Percentiles rank a stretch among this genome's conserved stretches.
These are phyloP conservation scores for Pantherophis vulpinus DNA, from an alignment of 2,797 vertebrate species.

Conservation along the genomic window DNA sequence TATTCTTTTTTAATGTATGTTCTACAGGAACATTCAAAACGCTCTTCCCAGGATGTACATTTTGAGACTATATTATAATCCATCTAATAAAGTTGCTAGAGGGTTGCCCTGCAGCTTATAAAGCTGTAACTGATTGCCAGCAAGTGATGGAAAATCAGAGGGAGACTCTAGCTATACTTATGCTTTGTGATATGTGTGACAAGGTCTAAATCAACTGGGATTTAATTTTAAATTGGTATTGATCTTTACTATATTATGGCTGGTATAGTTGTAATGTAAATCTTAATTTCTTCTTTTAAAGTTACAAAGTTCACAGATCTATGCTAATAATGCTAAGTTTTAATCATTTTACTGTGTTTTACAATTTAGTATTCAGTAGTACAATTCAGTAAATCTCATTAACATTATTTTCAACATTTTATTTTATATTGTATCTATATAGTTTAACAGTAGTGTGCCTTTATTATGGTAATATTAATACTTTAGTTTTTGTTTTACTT, in stretches of 20 bases:
- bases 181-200: background rate
- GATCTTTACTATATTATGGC: background rate
- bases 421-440: background rate
- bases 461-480: background rate
- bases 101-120: background rate
- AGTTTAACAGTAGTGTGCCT: background rate
- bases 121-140: background rate
- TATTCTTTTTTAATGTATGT: background rate
- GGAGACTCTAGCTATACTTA: background rate
- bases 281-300: background rate
- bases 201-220: background rate
- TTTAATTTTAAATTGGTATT: background rate
- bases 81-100: background rate
- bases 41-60: background rate
- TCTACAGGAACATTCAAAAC: background rate
- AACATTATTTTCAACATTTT: background rate
- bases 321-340: background rate
- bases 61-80: background rate
- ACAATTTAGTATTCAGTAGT: background rate
- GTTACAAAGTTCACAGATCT: background rate
- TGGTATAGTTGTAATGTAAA: background rate
- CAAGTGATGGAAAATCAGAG: background rate
- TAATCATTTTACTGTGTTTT: background rate
- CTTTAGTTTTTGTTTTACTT: background rate
- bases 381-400: background rate